Base-by-base conservation (phyloP, 2,113 vertebrate species). In the Pyrgilauda ruficollis region DNA sequence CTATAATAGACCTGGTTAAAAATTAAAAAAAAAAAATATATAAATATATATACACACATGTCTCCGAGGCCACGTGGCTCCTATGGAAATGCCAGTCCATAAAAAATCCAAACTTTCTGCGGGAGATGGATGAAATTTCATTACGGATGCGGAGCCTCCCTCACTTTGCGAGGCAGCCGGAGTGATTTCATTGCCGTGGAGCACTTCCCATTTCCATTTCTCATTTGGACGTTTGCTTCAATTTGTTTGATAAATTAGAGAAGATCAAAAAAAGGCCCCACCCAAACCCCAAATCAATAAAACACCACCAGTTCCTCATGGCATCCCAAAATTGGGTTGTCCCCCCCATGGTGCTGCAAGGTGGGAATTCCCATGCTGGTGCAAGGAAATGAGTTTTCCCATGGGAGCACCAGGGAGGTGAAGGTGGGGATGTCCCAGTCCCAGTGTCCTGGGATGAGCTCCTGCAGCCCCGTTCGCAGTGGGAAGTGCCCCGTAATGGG, bases 191-290 rank as follows among this genome's bases (percentile, higher is more conserved):
- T 59, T 35, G 74, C 74, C 3, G 9, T 27, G 43, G 50, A 91
- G 84, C 87, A 15, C 78, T 93, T 97, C 95, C 92, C 87, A 31
- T 89, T 94, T 93, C 55, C 93, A 87, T 94, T 89, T 41, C 94
- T 90, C 82, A 76, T 87, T 49, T 52, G 70, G 90, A 75, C 2
- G 44, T 31, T 87, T 4, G 0, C 14, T 85, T 83, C 90, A 39
- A 94, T 97, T 96, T 68, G 82, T 87, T 74, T 91, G 95, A 96
- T 44, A 82, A 89, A 96, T 95, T 67, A 82, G 6, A 64, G 0
- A 16, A 59, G 81, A 84, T 78, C 2, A 37, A 39, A 74, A 77
- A 46, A 26, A 11, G 12, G 15, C 78, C 50, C 30, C 26, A 52
- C 41, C 64, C 46, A 19, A 58, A 5, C n/a, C 41, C 55, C 22